phyloP scores from a whole-genome alignment of 1,140 invertebrate species.

The Odontomachus brunneus region DNA sequence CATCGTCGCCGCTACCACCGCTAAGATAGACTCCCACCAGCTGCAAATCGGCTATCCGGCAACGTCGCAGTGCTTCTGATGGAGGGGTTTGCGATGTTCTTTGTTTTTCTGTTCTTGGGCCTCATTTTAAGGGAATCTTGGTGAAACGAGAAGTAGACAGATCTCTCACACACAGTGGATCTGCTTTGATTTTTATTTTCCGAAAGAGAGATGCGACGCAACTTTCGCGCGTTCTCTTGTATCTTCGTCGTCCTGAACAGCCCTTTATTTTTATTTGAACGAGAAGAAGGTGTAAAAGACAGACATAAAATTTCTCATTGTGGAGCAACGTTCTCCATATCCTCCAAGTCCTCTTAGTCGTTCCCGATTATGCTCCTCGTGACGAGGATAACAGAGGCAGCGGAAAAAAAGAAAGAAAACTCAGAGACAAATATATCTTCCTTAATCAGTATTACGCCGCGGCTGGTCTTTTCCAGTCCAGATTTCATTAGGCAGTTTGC shows the following conservation, averaged over 20 bases:
- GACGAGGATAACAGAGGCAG: not conserved
- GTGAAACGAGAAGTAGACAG: not conserved
- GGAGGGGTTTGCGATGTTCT: not conserved
- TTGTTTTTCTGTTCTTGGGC: not conserved
- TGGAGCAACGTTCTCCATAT: not conserved
- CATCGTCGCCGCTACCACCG: constrained; percentile 48
- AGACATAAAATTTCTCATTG: not conserved
- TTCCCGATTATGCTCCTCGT: not conserved
- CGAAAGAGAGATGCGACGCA: not conserved
- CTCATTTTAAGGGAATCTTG: not conserved
- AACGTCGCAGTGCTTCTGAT: constrained; percentile 26
- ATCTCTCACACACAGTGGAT: not conserved
- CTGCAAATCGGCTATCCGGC: not conserved
- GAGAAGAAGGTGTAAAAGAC: not conserved
- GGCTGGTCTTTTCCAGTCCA: not conserved
- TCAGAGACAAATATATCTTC: not conserved
- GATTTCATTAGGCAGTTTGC: not conserved
- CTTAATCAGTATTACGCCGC: not conserved
- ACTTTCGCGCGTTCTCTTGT: not conserved
- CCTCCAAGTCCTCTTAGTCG: not conserved
- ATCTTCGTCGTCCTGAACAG: not conserved
- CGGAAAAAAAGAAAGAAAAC: not conserved
- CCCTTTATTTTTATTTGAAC: not conserved
- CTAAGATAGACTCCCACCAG: constrained; percentile 34
- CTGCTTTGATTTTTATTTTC: not conserved